Evolutionary conservation across 2,888 invertebrate genomes (phyloP).

Genomic region (Netelia virgata): DNA sequence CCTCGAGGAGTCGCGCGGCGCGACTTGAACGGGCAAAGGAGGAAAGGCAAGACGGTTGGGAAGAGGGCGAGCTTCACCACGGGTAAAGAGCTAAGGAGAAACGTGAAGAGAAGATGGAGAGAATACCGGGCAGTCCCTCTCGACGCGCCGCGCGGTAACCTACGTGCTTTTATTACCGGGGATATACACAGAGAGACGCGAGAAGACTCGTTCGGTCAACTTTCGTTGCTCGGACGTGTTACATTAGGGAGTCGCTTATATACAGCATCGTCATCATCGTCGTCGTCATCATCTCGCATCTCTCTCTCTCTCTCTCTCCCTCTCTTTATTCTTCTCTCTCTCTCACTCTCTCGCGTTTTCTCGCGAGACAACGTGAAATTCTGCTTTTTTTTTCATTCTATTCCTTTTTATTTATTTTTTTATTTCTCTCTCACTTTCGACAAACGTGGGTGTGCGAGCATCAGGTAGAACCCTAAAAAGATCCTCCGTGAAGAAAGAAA

Average conservation of each 20-base stretch:
- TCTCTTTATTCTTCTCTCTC: background rate
- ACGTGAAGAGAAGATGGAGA: slow-evolving; percentile 72
- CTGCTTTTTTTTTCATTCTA: slow-evolving; percentile 17
- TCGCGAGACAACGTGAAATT: slow-evolving; percentile 29
- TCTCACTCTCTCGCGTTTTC: background rate
- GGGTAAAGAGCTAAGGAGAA: slow-evolving; percentile 61
- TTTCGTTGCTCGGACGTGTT: slow-evolving; percentile 26
- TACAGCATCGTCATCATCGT: slow-evolving; percentile 54
- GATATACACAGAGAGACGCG: slow-evolving; percentile 47
- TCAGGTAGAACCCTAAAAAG: slow-evolving; percentile 33
- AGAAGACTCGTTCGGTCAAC: slow-evolving; percentile 47
- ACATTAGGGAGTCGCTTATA: slow-evolving; percentile 29
- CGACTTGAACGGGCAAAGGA: slow-evolving; percentile 20
- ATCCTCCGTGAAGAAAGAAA: slow-evolving; percentile 5
- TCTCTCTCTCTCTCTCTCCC: background rate
- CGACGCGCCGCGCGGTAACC: slow-evolving; percentile 79
- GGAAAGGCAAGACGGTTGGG: slow-evolving; percentile 52
- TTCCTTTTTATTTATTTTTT: background rate
- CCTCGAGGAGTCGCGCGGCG: slow-evolving; percentile 28
- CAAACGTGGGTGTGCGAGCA: slow-evolving; percentile 24
- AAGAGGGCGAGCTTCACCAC: slow-evolving; percentile 45
- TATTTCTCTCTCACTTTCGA: slow-evolving; percentile 30
- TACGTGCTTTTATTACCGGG: slow-evolving; percentile 81
- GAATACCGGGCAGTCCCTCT: slow-evolving; percentile 80
- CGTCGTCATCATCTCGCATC: slow-evolving; percentile 25